Conservation (phyloP, 2,113 vertebrate species). For the Rhabdomys dilectus region DNA sequence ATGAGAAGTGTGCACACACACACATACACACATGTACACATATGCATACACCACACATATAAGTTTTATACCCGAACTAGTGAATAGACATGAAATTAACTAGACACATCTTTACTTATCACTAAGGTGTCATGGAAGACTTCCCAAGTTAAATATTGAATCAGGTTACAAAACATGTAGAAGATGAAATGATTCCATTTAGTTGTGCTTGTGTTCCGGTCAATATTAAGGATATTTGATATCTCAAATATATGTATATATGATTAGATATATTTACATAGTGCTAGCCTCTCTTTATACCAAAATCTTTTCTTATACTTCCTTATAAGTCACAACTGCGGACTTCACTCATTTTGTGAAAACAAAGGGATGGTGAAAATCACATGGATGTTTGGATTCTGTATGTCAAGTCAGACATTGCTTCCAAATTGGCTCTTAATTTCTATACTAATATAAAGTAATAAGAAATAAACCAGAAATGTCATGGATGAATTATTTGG, state of each 20-base stretch:
- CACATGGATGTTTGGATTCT: constrained; percentile 20
- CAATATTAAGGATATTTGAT: no score
- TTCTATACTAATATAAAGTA: constrained; percentile 11
- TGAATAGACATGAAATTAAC: neutral
- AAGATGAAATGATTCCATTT: neutral
- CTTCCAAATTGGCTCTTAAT: neutral
- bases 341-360: neutral
- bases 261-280: neutral
- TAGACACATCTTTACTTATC: neutral
- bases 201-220: neutral
- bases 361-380: neutral
- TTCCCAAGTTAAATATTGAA: neutral
- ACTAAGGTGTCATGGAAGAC: neutral
- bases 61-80: neutral
- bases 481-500: neutral
- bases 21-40: neutral
- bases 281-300: no score
- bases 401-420: neutral
- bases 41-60: neutral
- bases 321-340: no score
- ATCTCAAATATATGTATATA: neutral
- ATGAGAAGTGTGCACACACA: neutral
- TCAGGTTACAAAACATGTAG: neutral
- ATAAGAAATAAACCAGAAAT: neutral
- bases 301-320: no score